Base-by-base conservation (phyloP, 2,113 vertebrate species). In the Petrocephalus microphthalmus region DNA sequence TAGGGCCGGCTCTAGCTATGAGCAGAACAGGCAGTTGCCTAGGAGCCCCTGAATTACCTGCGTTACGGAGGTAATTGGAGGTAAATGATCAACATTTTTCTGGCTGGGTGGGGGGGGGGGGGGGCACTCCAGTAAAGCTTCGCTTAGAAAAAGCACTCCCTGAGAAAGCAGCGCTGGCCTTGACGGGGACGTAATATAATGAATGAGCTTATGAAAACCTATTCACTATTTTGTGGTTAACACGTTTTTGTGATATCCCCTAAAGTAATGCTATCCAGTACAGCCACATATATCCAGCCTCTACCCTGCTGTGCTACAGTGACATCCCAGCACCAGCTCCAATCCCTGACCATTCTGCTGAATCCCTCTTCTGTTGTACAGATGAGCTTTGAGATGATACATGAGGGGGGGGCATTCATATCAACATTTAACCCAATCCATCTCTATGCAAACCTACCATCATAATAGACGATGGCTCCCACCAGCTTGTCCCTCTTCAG, bases 381-480 rank as follows among this genome's bases (percentile, higher is more conserved):
- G 29, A 33, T 71, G 64, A 5, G 64, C 11, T 54, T 54, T 13
- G 53, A 54, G 10, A 49, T 49, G 7, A 2, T 3, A 10, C 7
- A 10, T 5, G 1, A 0, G 15, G 74, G 37, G 33, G 3, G 13
- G 13, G 74, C 3, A 47, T 49, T 11, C 2, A 49, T 20, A 49
- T 83, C 22, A 10, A 22, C 78, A 49, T n/a, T 10, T 47, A 20
- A 47, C 20, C 1, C 19, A 3, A 42, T 8, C 8, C 51, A 13
- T 49, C 49, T 53, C n/a, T 7, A 17, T 7, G 42, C n/a, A 49
- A 71, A 94, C 96, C 7, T 94, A 99, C 98, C 98, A 0, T 99
- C 98, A 0, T 98, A 99, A 94, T 99, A 99, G 90, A 99, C 98
- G 29, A 99, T 99, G 52, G 98, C 98, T 88, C 97, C 98, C 0